Conservation (phyloP, 2,113 vertebrate species). For the Melanostigma gelatinosum region DNA sequence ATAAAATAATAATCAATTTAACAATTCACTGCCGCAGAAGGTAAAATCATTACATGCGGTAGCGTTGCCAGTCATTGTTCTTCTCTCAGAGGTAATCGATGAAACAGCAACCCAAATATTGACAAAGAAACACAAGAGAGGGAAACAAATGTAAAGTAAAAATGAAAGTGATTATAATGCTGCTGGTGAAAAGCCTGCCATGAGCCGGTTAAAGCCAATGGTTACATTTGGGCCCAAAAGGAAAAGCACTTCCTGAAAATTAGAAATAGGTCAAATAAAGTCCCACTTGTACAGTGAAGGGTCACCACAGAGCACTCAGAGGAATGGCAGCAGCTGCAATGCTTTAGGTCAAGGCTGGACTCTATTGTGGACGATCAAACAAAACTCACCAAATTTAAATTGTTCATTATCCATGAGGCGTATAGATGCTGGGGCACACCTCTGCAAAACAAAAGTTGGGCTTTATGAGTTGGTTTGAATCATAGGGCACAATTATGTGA, state of each 20-base stretch:
- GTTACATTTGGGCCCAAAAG: background rate
- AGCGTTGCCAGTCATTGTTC: slow-evolving; percentile 46
- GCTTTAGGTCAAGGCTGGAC: too few species aligned
- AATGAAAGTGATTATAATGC: slow-evolving; percentile 10
- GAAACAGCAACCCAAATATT: slow-evolving; percentile 8
- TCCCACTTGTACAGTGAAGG: background rate
- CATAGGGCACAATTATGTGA: background rate
- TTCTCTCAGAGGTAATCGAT: slow-evolving; percentile 37
- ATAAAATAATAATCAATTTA: slow-evolving; percentile 74
- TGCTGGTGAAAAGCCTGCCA: slow-evolving; percentile 3
- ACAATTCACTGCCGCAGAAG: slow-evolving; percentile 50
- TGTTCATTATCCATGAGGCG: slow-evolving; percentile 97
- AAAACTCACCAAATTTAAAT: slow-evolving; percentile 95
- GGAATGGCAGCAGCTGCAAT: too few species aligned
- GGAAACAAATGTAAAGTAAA: slow-evolving; percentile 5
- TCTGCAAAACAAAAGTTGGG: slow-evolving; percentile 77
- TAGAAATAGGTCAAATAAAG: slow-evolving; percentile 27
- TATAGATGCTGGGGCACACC: slow-evolving; percentile 98
- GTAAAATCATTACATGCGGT: slow-evolving; percentile 42
- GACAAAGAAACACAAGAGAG: background rate
- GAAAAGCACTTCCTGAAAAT: slow-evolving; percentile 14
- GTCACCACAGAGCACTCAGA: background rate
- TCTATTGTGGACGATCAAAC: background rate
- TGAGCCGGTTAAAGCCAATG: slow-evolving; percentile 23
- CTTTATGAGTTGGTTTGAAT: background rate